phyloP scores from a whole-genome alignment of 1,140 invertebrate genomes.

The Pteromalus puparum region DNA sequence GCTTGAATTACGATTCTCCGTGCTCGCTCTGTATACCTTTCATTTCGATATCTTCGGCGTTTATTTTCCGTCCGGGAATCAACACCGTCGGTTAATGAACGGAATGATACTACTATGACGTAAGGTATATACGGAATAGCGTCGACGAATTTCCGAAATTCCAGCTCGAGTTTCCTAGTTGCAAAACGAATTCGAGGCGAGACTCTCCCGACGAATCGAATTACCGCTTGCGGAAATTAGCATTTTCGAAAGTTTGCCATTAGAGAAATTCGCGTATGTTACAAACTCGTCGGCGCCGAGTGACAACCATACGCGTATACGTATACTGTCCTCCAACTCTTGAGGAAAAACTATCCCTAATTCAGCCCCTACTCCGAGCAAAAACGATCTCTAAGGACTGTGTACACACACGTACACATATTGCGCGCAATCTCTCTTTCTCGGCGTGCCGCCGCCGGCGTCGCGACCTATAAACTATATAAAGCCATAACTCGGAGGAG shows the following conservation, averaged over 20 bases:
- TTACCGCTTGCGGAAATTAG: background rate
- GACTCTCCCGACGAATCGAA: background rate
- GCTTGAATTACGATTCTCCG: background rate
- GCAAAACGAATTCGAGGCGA: background rate
- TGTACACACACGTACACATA: background rate
- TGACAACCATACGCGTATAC: too few relatives aligned
- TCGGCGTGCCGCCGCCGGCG: conserved; percentile 5
- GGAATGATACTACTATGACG: too few relatives aligned
- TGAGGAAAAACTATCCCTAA: background rate
- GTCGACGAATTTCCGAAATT: too few relatives aligned
- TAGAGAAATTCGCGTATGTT: background rate
- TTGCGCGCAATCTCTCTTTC: background rate
- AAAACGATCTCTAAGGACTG: background rate
- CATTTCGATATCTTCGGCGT: background rate
- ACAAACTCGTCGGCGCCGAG: too few relatives aligned
- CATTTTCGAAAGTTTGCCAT: background rate
- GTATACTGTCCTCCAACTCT: background rate
- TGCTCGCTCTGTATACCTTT: background rate
- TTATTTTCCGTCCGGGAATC: too few relatives aligned
- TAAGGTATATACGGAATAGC: too few relatives aligned
- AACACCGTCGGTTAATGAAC: too few relatives aligned
- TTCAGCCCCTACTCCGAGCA: background rate
- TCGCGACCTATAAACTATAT: conserved; percentile 54
- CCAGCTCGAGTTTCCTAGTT: too few relatives aligned
- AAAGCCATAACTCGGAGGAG: conserved; percentile 60